Base-by-base conservation (phyloP, 2,888 invertebrate genomes). In the Patella ulyssiponensis region DNA sequence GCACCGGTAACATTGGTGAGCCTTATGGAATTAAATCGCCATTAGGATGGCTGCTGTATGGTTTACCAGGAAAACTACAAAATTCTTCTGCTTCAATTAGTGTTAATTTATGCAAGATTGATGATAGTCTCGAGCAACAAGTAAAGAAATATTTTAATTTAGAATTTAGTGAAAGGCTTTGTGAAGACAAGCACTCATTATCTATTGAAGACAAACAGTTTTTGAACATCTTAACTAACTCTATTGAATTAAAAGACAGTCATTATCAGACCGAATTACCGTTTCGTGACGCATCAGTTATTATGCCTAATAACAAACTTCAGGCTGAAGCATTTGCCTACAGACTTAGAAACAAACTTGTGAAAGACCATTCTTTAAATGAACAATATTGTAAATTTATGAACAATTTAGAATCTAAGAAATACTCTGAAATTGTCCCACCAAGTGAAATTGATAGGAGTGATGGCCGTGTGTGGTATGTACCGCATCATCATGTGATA, bases 41-140 rank as follows among this genome's bases (percentile, higher is more conserved):
- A 12, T 71, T 81, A 3, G 81, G 79, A 2, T 81, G 79, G 81
- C 23, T 75, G 9, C 52, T 79, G 3, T 79, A 79, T 74, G 81
- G 79, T 12, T 73, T 79, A 9, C 53, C 77, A 0, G 64, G 73
- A 12, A 23, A 15, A 23, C 64, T 9, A 2, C 23, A 9, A n/a
- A 5, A 51, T 54, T 54, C 17, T 1, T 64, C 64, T 11, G 20
- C n/a, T 69, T 27, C 56, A 12, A 74, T 69, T 27, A n/a, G 14
- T 5, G 56, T 73, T 1, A 20, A 80, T 20, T 80, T 78, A 27
- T 52, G 75, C 3, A 7, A 73, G 2, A n/a, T 77, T 15, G 9
- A 96, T 96, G 75, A 97, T 93, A 11, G 97, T 96, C 70, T 95
- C 94, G 80, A 97, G 95, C 92, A 96, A 97, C 85, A 97, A 93